Base-by-base conservation (phyloP, 2,113 vertebrate genomes). In the Dicaeum eximium region DNA sequence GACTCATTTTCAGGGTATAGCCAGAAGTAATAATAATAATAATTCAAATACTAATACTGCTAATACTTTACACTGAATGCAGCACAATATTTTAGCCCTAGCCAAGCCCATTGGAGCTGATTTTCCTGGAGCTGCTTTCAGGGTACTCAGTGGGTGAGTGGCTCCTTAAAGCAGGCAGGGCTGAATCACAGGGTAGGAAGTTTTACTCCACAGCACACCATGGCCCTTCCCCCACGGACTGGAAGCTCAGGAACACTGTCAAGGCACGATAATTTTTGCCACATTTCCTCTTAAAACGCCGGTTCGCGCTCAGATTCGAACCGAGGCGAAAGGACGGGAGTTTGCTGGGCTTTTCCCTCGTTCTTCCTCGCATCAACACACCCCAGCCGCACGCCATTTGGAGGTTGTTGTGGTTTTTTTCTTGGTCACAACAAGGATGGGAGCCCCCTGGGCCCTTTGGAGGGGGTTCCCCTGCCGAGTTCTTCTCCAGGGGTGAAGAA, bases 251-350 rank as follows among this genome's bases (percentile, higher is more conserved):
- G 33, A 89, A 57, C 14, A 51, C 23, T 45, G 24, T 77, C 65
- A 87, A 88, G 38, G 56, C 73, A 62, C 11, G 73, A 53, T 10
- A 80, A 28, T 37, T 80, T 96, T 88, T 95, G 78, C 94, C 86
- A 88, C 67, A 30, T 91, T 97, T 60, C 38, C 93, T 93, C 87
- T 79, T 74, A 50, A 94, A 97, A 92, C 56, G 4, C 80, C 89
- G 71, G 7, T 53, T 86, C 19, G 3, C n/a, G 15, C 74, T 87
- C 81, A 77, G 58, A 42, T 93, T 92, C 86, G 62, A 92, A 58
- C 20, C 16, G 27, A 72, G 28, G 61, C 4, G 20, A 86, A 54
- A n/a, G 58, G 25, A 80, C 27, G 4, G 50, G 67, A 91, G 50
- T 90, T 62, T 71, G 13, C 37, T 67, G 82, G 64, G 51, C 62